phyloP scores from a whole-genome alignment of 2,888 invertebrate genomes.

The Ypsolopha scabrella region DNA sequence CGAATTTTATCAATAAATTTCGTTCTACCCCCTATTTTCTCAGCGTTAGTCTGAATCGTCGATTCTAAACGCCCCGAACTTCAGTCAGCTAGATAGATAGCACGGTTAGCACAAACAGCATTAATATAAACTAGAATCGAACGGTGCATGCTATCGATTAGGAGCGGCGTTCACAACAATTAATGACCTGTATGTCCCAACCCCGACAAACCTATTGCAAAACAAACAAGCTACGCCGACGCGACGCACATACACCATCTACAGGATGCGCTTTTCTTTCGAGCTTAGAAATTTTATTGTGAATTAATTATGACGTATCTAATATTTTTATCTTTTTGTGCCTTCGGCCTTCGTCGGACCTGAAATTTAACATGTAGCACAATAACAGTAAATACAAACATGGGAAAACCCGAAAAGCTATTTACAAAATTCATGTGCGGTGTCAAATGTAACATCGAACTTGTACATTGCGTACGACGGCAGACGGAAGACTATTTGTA shows the following conservation, averaged over 20 bases:
- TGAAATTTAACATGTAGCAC: too few relatives aligned
- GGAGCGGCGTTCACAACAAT: conserved; percentile 67
- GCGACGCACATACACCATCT: conserved; percentile 29
- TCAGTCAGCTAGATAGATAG: conserved; percentile 14
- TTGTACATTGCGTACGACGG: too few relatives aligned
- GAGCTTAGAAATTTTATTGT: too few relatives aligned
- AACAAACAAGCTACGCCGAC: conserved; percentile 66
- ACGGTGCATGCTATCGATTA: conserved; percentile 67
- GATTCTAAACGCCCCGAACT: conserved; percentile 1
- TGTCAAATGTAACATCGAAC: too few relatives aligned
- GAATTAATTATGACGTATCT: too few relatives aligned
- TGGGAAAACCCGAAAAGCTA: too few relatives aligned
- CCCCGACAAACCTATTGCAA: conserved; percentile 67
- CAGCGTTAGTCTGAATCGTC: neutral
- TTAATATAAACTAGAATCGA: conserved; percentile 70
- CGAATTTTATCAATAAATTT: too few relatives aligned
- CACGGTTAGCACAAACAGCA: conserved; percentile 61
- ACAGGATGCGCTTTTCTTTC: neutral
- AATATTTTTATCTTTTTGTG: too few relatives aligned
- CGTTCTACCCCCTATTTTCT: neutral
- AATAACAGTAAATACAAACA: too few relatives aligned
- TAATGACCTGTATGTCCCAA: conserved; percentile 70
- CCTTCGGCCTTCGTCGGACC: too few relatives aligned
- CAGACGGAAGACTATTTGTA: too few relatives aligned
- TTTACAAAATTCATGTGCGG: too few relatives aligned